Conservation (phyloP, 2,113 vertebrate genomes). For the Alligator sinensis region DNA sequence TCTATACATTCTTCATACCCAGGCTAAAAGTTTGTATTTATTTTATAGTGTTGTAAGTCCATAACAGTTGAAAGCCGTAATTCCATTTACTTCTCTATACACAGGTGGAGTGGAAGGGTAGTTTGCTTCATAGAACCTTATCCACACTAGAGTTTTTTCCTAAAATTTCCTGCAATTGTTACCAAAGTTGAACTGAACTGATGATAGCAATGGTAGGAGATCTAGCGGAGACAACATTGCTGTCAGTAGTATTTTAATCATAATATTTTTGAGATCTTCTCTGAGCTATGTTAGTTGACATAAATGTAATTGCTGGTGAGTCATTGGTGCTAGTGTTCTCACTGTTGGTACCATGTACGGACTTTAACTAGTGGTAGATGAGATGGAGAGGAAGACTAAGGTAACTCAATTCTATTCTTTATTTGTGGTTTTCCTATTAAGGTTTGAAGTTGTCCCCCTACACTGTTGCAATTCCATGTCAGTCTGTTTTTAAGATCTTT, state of each 20-base stretch:
- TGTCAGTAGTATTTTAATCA: not conserved
- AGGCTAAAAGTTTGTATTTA: constrained; percentile 1
- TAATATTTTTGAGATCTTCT: not conserved
- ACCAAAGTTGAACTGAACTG: not conserved
- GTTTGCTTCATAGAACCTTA: not conserved
- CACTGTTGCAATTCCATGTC: not conserved
- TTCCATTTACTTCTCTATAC: not conserved
- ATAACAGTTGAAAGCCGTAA: not conserved
- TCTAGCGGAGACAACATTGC: not conserved
- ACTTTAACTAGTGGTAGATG: not conserved
- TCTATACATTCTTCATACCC: constrained; percentile 63
- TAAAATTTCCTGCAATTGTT: not conserved
- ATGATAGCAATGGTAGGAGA: not conserved
- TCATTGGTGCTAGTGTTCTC: not conserved
- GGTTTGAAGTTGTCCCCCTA: not conserved
- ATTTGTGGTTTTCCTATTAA: not conserved
- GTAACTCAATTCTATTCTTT: not conserved
- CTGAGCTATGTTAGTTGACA: not conserved
- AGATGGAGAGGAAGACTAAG: not conserved
- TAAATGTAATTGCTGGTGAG: not conserved
- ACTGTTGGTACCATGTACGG: not conserved
- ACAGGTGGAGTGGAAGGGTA: not conserved
- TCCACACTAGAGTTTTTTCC: not conserved
- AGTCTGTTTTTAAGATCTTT: not conserved
- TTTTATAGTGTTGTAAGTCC: not conserved